A percentile compares a stretch with the other conserved stretches of the same genome.
These are phyloP conservation scores for Cyphomyrus plagiostoma DNA, from an alignment of 2,113 vertebrate genomes.

Conservation along the genomic window DNA sequence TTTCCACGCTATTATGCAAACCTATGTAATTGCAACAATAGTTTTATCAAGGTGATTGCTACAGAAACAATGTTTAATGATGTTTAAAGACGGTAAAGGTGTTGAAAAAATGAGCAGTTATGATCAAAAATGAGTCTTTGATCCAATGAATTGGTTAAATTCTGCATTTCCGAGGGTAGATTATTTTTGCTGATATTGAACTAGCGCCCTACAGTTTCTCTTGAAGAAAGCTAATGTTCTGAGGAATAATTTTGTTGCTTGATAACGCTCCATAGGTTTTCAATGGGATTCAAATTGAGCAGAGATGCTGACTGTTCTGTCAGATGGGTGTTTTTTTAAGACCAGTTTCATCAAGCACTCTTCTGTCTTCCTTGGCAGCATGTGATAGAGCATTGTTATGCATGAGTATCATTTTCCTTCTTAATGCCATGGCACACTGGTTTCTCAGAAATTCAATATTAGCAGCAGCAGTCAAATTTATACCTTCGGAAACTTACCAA, in stretches of 20 bases:
- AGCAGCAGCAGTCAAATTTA: background rate
- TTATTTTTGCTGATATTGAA: background rate
- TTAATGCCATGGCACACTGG: background rate
- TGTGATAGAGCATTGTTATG: background rate
- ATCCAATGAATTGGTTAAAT: background rate
- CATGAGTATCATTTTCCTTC: background rate
- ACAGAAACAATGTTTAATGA: background rate
- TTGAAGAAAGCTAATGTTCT: background rate
- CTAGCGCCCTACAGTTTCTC: background rate
- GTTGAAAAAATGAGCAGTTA: background rate
- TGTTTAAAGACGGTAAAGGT: background rate
- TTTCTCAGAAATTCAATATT: background rate
- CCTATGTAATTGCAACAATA: background rate
- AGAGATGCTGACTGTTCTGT: background rate
- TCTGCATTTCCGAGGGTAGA: background rate
- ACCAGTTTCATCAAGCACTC: background rate
- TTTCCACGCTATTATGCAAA: background rate
- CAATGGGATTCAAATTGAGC: background rate
- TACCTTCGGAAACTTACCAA: background rate
- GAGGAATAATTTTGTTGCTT: background rate
- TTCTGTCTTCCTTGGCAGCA: background rate
- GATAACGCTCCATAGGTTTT: background rate
- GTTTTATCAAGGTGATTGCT: background rate
- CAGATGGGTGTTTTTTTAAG: background rate
- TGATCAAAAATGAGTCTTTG: background rate